Conservation (phyloP, 2,797 vertebrate genomes). For the Octomys mimax region DNA sequence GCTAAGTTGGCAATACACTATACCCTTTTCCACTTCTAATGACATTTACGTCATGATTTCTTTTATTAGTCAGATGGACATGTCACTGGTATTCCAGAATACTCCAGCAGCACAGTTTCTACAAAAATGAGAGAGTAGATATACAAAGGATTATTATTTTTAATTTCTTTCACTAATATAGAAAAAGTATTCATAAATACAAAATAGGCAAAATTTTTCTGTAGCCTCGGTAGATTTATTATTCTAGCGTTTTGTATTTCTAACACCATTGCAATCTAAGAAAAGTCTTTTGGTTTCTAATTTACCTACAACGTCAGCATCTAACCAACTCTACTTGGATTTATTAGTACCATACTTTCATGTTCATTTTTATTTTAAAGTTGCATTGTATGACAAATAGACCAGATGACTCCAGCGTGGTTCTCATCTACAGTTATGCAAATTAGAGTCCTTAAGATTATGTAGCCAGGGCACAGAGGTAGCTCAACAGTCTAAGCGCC, state of each 20-base stretch:
- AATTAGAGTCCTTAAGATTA: background rate
- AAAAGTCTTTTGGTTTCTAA: background rate
- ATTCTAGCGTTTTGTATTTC: background rate
- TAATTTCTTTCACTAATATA: background rate
- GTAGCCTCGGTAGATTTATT: background rate
- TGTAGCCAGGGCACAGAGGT: no score
- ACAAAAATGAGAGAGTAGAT: background rate
- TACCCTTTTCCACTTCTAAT: background rate
- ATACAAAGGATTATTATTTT: background rate
- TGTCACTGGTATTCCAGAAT: background rate
- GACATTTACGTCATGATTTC: background rate
- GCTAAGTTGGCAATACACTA: background rate
- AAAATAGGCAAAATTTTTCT: background rate
- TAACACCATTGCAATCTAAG: background rate
- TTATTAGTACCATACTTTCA: background rate
- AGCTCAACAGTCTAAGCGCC: no score
- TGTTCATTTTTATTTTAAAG: slow-evolving; percentile 13
- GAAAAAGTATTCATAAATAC: slow-evolving; percentile 21
- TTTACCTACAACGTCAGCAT: background rate
- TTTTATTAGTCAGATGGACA: background rate
- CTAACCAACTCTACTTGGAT: background rate
- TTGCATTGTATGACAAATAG: background rate
- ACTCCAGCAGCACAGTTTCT: background rate
- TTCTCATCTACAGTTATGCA: background rate
- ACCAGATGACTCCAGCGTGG: background rate